phyloP scores from a whole-genome alignment of 2,888 invertebrate genomes.

The Lithosia quadra region DNA sequence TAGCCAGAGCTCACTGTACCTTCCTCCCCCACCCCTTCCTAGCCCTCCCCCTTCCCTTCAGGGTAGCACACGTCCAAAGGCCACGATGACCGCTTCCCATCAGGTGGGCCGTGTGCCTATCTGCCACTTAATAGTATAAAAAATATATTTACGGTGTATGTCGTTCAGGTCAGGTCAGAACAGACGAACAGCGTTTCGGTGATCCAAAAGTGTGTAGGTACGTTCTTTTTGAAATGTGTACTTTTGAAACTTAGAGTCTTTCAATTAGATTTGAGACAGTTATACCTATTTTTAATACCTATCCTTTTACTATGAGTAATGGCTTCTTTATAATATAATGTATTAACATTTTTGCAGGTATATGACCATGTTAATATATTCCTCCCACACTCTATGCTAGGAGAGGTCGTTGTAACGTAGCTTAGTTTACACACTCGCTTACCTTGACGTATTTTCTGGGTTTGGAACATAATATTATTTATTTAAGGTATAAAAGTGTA shows the following conservation, averaged over 20 bases:
- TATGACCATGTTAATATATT: slow-evolving; percentile 66
- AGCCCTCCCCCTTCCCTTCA: too few relatives aligned
- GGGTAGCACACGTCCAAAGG: too few relatives aligned
- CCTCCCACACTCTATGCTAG: slow-evolving; percentile 65
- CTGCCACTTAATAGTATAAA: too few relatives aligned
- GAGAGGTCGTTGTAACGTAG: slow-evolving; percentile 70
- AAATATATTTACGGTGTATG: too few relatives aligned
- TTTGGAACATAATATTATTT: slow-evolving; percentile 4
- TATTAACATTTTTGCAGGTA: slow-evolving; percentile 35
- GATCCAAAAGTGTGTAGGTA: not conserved
- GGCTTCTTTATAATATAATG: not conserved
- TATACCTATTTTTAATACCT: too few relatives aligned
- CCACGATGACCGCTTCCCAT: too few relatives aligned
- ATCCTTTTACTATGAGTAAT: not conserved
- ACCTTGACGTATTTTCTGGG: slow-evolving; percentile 7
- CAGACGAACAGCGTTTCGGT: not conserved
- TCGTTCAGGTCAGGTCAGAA: too few relatives aligned
- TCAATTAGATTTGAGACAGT: not conserved
- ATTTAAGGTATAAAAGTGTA: not conserved
- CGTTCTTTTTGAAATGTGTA: not conserved
- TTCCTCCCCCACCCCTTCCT: too few relatives aligned
- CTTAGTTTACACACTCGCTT: slow-evolving; percentile 16
- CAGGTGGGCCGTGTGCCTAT: too few relatives aligned
- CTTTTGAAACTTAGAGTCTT: not conserved
- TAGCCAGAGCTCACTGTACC: too few relatives aligned